These are phyloP conservation scores for Lates calcarifer DNA, from an alignment of 2,113 vertebrate genomes.

Conservation along the genomic window DNA sequence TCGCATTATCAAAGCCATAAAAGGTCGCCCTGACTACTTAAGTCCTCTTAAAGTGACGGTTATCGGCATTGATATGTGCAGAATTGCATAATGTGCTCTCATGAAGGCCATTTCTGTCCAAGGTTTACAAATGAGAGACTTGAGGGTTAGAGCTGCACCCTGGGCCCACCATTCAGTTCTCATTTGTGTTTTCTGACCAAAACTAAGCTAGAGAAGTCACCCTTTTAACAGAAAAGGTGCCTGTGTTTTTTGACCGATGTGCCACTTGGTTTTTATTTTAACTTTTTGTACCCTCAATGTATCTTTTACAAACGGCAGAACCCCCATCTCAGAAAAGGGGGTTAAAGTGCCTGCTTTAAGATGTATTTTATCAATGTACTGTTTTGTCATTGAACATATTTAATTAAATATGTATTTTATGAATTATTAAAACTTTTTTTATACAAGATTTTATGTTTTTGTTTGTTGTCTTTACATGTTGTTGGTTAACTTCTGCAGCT, in stretches of 20 bases:
- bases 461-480: background rate
- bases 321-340: slow-evolving; percentile 22
- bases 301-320: slow-evolving; percentile 68
- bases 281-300: slow-evolving; percentile 35
- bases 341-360: slow-evolving; percentile 66
- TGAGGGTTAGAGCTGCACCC: slow-evolving; percentile 3
- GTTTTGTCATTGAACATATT: slow-evolving; percentile 78
- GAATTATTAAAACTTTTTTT: slow-evolving; percentile 81
- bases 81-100: slow-evolving; percentile 28
- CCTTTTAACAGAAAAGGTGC: background rate
- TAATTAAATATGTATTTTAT: slow-evolving; percentile 84
- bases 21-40: slow-evolving; percentile 4
- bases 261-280: slow-evolving; percentile 67
- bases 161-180: background rate
- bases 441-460: slow-evolving; percentile 59
- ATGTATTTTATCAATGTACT: slow-evolving; percentile 71
- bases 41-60: slow-evolving; percentile 3
- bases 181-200: slow-evolving; percentile 43
- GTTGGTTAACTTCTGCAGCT: slow-evolving; percentile 11
- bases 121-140: slow-evolving; percentile 59
- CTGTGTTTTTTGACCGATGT: slow-evolving; percentile 50
- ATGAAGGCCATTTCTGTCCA: slow-evolving; percentile 15
- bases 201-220: slow-evolving; percentile 40
- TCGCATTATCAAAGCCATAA: slow-evolving; percentile 38
- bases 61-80: slow-evolving; percentile 6